Evolutionary conservation across 1,140 invertebrate species (phyloP).

Genomic region (Chionoecetes opilio): DNA sequence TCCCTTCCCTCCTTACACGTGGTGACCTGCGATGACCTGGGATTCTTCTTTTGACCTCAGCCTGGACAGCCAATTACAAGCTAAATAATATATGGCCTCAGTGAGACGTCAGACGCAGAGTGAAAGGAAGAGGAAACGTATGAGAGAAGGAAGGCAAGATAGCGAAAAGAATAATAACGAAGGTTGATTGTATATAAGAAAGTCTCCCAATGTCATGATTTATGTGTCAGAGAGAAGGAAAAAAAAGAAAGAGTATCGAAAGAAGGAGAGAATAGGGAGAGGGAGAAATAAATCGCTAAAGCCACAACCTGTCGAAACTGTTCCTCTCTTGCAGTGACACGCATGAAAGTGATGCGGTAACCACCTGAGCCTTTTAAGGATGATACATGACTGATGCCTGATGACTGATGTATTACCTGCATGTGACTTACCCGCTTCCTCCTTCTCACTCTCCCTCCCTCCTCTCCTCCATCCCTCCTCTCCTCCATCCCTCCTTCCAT

Average conservation of each 20-base stretch:
- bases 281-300: neutral
- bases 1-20: conserved; percentile 13
- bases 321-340: too few species aligned
- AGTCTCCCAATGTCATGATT: too few species aligned
- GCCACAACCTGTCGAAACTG: too few species aligned
- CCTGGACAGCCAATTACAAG: conserved; percentile 56
- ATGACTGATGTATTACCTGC: neutral
- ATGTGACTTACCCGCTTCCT: neutral
- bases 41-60: conserved; percentile 1
- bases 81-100: conserved; percentile 36
- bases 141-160: neutral
- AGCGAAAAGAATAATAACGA: neutral
- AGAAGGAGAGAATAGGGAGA: neutral
- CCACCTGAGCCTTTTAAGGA: neutral
- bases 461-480: neutral
- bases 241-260: neutral
- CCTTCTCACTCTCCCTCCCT: neutral
- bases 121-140: neutral
- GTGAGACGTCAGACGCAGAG: neutral
- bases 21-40: conserved; percentile 33
- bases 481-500: neutral
- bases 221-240: too few species aligned
- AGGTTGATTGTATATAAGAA: too few species aligned
- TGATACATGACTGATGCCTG: too few species aligned
- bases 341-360: neutral